Conservation (phyloP, 2,888 invertebrate species). For the Apamea epomidion region DNA sequence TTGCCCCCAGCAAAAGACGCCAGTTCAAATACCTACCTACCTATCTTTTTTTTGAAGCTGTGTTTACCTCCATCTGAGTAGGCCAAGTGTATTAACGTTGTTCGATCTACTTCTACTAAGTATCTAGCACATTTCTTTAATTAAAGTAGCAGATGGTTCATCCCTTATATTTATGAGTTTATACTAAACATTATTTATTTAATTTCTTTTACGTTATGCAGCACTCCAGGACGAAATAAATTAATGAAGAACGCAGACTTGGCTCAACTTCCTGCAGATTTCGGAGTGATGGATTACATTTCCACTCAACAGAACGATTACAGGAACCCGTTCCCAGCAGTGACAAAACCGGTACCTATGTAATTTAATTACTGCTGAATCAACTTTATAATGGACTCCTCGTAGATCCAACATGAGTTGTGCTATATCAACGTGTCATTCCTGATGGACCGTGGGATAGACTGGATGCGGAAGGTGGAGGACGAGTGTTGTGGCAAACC, state of each 20-base stretch:
- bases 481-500: neutral
- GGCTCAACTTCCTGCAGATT: slow-evolving; percentile 82
- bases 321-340: slow-evolving; percentile 85
- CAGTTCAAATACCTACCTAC: neutral
- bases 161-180: neutral
- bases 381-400: neutral
- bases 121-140: neutral
- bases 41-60: neutral
- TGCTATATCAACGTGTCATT: neutral
- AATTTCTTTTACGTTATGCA: slow-evolving; percentile 50
- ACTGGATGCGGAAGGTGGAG: neutral
- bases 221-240: slow-evolving; percentile 85
- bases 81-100: too few relatives aligned
- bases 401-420: neutral
- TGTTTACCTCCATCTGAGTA: neutral
- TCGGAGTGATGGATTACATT: slow-evolving; percentile 85
- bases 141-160: neutral
- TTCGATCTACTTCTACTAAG: neutral
- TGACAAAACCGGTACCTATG: slow-evolving; percentile 87
- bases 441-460: neutral
- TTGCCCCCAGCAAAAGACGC: neutral
- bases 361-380: neutral
- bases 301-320: slow-evolving; percentile 89
- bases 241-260: slow-evolving; percentile 84
- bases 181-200: neutral